Evolutionary conservation across 2,113 vertebrate genomes (phyloP), one percentile per base, ranked within the genome.

Genomic region (Stegastes partitus): DNA sequence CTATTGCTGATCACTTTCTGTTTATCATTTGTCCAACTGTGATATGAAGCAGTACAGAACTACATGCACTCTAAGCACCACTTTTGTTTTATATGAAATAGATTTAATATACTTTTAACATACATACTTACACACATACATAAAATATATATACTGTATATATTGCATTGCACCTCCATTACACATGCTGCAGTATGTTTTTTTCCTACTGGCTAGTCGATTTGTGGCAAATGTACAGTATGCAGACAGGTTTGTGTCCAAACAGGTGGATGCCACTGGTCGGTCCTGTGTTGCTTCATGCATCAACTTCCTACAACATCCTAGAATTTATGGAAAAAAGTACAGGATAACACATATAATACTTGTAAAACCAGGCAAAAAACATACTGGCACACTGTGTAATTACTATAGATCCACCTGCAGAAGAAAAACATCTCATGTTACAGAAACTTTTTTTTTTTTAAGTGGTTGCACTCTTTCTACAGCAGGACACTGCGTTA

Each of bases 71-170:
- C 45, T 64, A 77, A 81, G 81, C 67, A 78, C 39, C 49, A 77
- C 14, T 70, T 39, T 42, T n/a, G 26, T 82, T 87, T 90, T 84
- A 84, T 88, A 92, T 87, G 88, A 93, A 94, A 94, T 93, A 93
- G 79, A 93, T 94, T 94, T 94, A 89, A 90, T 94, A 93, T 92
- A 90, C 25, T 90, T 89, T 83, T 82, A 65, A 89, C 79, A 91
- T 80, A 86, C 64, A 89, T 89, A 89, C 72, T 68, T 83, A 89
- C 81, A 90, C 72, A 88, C 80, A 83, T 74, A 91, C 62, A 80
- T 80, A 70, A 73, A 66, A 86, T 75, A 81, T 62, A 65, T 79
- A 85, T 79, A 83, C 47, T 74, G 75, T 84, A 79, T 89, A 89
- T 84, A 86, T 83, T 84, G 76, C 81, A 90, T 87, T 90, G 75